A percentile compares a stretch with the other conserved stretches of the same genome.
Conservation (phyloP, 1,140 invertebrate species). For the Aphis gossypii region DNA sequence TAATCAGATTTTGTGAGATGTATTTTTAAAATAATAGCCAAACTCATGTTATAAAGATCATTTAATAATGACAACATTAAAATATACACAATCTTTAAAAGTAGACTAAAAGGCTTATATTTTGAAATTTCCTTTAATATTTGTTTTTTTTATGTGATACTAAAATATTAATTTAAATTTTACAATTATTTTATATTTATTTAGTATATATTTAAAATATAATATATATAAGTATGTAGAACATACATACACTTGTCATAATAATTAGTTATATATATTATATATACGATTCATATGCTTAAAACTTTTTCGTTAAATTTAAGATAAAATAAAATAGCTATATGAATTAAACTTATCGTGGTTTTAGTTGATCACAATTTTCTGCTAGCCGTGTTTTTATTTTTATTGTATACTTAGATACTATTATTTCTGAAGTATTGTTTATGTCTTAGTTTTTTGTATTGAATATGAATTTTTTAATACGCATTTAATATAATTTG, state of each 20-base stretch:
- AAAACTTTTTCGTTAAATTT: background rate
- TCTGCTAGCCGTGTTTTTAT: background rate
- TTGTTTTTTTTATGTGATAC: too few species aligned
- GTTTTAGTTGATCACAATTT: background rate
- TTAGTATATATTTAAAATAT: background rate
- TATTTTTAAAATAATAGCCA: conserved; percentile 10
- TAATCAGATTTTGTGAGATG: background rate
- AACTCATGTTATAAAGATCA: background rate
- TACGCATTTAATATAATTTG: background rate
- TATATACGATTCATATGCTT: background rate
- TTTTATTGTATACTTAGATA: background rate
- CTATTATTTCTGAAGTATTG: too few species aligned
- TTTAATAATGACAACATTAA: background rate
- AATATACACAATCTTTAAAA: background rate
- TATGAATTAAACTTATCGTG: background rate
- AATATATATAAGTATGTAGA: too few species aligned
- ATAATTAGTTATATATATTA: background rate
- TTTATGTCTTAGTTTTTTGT: background rate
- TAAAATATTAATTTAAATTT: background rate
- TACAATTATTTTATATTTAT: background rate
- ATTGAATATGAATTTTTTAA: background rate
- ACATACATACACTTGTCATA: too few species aligned
- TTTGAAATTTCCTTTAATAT: background rate
- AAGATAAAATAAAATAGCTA: background rate
- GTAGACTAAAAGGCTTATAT: too few species aligned